Evolutionary conservation across 2,113 vertebrate genomes (phyloP).

Genomic region (Piliocolobus tephrosceles): DNA sequence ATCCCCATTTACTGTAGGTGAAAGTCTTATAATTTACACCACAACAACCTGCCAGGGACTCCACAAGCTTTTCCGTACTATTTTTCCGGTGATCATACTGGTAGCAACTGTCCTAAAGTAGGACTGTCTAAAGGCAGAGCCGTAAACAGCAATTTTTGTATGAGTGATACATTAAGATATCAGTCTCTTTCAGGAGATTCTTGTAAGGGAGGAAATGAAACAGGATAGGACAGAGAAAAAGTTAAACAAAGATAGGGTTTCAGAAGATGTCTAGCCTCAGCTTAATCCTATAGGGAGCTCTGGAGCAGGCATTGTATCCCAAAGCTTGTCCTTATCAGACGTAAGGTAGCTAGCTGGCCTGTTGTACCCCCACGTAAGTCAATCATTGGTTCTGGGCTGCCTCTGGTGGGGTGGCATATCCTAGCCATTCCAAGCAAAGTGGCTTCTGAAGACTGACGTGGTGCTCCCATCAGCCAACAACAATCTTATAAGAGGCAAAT

Average conservation of each 20-base stretch:
- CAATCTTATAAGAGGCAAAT: neutral
- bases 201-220: neutral
- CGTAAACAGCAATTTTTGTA: neutral
- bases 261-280: neutral
- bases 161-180: neutral
- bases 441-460: neutral
- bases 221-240: neutral
- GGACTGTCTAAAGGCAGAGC: neutral
- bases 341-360: neutral
- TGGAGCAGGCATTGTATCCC: neutral
- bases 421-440: neutral
- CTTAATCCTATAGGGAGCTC: neutral
- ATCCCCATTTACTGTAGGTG: neutral
- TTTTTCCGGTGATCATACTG: neutral
- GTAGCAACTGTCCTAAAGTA: conserved; percentile 6
- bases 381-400: neutral
- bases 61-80: neutral
- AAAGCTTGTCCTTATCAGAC: neutral
- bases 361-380: neutral
- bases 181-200: neutral
- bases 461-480: neutral
- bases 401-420: neutral
- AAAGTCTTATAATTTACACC: neutral
- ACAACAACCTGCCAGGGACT: neutral
- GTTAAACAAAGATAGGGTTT: neutral